These are phyloP conservation scores for Clusia tigrina DNA, from an alignment of 2,888 invertebrate species.

Conservation along the genomic window DNA sequence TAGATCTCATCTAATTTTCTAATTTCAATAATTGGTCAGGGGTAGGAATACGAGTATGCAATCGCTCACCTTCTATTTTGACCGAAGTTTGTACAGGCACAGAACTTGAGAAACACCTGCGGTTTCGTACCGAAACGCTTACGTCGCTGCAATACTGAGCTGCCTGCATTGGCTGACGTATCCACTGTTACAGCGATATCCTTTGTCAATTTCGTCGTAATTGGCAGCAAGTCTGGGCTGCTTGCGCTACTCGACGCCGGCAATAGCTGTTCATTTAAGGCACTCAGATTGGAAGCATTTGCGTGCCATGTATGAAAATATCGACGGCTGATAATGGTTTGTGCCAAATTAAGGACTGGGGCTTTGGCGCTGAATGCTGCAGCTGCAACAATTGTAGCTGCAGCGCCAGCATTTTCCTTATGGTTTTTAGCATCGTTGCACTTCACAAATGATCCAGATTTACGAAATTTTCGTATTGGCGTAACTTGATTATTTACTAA, in stretches of 20 bases:
- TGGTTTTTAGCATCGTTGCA: no score
- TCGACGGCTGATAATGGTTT: slow-evolving; percentile 39
- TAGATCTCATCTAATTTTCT: no score
- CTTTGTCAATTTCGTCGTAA: slow-evolving; percentile 4
- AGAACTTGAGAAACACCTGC: slow-evolving; percentile 36
- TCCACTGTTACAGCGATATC: not conserved
- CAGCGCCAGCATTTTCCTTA: no score
- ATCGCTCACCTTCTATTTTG: slow-evolving; percentile 35
- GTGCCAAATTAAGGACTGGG: slow-evolving; percentile 33
- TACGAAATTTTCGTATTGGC: no score
- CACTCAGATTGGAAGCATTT: not conserved
- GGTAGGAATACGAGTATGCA: not conserved
- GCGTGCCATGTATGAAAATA: slow-evolving; percentile 39
- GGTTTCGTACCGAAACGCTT: slow-evolving; percentile 39
- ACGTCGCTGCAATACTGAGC: slow-evolving; percentile 38
- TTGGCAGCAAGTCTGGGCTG: not conserved
- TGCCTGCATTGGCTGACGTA: slow-evolving; percentile 11
- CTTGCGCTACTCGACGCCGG: not conserved
- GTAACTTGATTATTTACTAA: no score
- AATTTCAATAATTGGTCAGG: no score
- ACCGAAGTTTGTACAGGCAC: slow-evolving; percentile 24
- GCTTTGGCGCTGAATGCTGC: slow-evolving; percentile 15
- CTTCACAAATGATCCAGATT: no score
- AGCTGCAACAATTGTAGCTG: not conserved
- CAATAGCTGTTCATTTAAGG: not conserved